These are phyloP conservation scores for Goniozus legneri DNA, from an alignment of 1,140 invertebrate species.

Conservation along the genomic window DNA sequence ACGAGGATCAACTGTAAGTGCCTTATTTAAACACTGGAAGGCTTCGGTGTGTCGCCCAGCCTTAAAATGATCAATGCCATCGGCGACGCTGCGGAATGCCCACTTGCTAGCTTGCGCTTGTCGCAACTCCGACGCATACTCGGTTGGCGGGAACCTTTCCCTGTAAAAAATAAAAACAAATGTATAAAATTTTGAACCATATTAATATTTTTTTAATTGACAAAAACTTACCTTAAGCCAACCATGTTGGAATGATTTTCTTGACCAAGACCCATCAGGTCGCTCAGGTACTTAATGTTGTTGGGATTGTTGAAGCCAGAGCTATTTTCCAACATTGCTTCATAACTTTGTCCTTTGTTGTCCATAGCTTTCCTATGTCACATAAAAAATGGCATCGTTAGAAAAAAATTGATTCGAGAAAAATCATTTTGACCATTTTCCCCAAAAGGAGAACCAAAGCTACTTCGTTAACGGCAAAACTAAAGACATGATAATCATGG, in stretches of 20 bases:
- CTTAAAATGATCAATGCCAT: slow-evolving; percentile 93
- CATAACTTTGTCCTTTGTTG: slow-evolving; percentile 76
- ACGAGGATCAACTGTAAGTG: slow-evolving; percentile 83
- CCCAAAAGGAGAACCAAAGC: slow-evolving; percentile 30
- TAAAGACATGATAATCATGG: slow-evolving; percentile 32
- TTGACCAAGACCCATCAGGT: slow-evolving; percentile 67
- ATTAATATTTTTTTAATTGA: neutral
- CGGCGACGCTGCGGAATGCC: slow-evolving; percentile 87
- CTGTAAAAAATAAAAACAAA: slow-evolving; percentile 50
- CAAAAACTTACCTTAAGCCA: slow-evolving; percentile 63
- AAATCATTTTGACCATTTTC: slow-evolving; percentile 17
- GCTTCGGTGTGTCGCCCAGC: slow-evolving; percentile 85
- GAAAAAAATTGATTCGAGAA: slow-evolving; percentile 28
- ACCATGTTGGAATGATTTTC: slow-evolving; percentile 73
- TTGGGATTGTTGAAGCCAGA: slow-evolving; percentile 88
- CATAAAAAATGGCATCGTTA: slow-evolving; percentile 25
- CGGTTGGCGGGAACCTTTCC: slow-evolving; percentile 71
- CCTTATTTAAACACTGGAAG: slow-evolving; percentile 92
- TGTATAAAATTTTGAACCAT: neutral
- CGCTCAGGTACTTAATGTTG: slow-evolving; percentile 75
- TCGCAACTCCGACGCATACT: slow-evolving; percentile 78
- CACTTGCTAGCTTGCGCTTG: slow-evolving; percentile 88
- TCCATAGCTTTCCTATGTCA: slow-evolving; percentile 72
- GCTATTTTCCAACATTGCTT: slow-evolving; percentile 79
- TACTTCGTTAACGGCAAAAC: slow-evolving; percentile 46